Evolutionary conservation across 2,113 vertebrate genomes (phyloP).

Genomic region (Bubo blakistoni): DNA sequence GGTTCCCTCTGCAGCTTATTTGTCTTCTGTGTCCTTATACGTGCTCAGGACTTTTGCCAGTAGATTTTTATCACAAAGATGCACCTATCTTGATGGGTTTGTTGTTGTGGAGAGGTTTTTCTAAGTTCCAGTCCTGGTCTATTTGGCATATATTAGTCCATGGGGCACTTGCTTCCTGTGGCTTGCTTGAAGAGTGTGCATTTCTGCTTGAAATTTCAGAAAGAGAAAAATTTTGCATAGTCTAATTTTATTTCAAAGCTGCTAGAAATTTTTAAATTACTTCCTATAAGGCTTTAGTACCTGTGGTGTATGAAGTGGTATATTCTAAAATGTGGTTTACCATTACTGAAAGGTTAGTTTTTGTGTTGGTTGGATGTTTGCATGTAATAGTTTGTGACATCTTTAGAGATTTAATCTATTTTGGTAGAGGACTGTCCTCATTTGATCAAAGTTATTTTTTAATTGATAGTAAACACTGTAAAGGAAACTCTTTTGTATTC

Average conservation of each 20-base stretch:
- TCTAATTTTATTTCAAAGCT: neutral
- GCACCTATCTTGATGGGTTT: neutral
- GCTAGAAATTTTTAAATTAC: neutral
- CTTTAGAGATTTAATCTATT: neutral
- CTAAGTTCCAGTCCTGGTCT: neutral
- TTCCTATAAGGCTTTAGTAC: neutral
- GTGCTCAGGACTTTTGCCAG: neutral
- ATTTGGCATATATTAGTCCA: neutral
- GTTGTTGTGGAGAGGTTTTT: neutral
- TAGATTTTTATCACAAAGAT: neutral
- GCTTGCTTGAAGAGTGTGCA: neutral
- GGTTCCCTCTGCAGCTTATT: neutral
- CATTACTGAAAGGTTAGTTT: neutral
- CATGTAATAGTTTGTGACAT: fast-evolving
- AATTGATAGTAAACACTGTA: neutral
- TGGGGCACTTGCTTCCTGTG: neutral
- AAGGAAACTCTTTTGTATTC: neutral
- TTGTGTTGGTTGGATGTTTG: neutral
- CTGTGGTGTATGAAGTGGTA: neutral
- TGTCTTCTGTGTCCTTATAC: neutral
- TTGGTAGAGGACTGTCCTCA: neutral
- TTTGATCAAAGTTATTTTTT: neutral
- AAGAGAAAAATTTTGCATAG: neutral
- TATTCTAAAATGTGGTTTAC: neutral
- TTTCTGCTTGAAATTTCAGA: neutral